phyloP scores from a whole-genome alignment of 2,797 vertebrate species.

The Eulemur mongoz region DNA sequence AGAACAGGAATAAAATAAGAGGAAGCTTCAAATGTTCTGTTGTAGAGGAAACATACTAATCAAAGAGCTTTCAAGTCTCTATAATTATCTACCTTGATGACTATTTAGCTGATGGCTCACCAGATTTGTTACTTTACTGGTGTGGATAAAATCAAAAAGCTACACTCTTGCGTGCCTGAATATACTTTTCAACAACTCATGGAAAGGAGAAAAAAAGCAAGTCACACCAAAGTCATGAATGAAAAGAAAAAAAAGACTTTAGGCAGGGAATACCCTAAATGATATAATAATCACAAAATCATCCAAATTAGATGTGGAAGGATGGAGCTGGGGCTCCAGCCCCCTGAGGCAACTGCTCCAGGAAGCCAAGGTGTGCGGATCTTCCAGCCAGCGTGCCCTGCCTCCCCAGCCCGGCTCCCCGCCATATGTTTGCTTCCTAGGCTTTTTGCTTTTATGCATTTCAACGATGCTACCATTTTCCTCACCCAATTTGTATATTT shows the following conservation, averaged over 20 bases:
- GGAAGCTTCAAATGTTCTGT: neutral
- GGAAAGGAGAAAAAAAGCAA: neutral
- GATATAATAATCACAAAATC: conserved; percentile 60
- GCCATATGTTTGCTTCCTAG: conserved; percentile 53
- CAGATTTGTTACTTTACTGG: neutral
- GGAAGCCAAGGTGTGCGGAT: neutral
- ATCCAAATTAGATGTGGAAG: conserved; percentile 47
- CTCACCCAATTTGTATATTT: conserved; percentile 62
- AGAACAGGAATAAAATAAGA: conserved; percentile 16
- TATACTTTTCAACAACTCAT: conserved; percentile 16
- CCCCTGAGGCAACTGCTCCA: neutral
- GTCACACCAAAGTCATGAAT: neutral
- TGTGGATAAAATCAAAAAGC: neutral
- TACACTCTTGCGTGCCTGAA: neutral
- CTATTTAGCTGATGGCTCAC: neutral
- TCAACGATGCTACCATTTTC: conserved; percentile 58
- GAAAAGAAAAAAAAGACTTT: neutral
- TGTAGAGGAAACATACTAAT: neutral
- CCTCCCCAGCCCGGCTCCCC: neutral
- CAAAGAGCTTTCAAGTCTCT: neutral
- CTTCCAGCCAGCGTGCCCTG: neutral
- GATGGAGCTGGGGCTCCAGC: neutral
- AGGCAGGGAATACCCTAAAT: conserved; percentile 28
- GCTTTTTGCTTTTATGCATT: conserved; percentile 61
- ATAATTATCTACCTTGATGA: neutral